Conservation (phyloP, 2,888 invertebrate species). For the Noctua janthina region DNA sequence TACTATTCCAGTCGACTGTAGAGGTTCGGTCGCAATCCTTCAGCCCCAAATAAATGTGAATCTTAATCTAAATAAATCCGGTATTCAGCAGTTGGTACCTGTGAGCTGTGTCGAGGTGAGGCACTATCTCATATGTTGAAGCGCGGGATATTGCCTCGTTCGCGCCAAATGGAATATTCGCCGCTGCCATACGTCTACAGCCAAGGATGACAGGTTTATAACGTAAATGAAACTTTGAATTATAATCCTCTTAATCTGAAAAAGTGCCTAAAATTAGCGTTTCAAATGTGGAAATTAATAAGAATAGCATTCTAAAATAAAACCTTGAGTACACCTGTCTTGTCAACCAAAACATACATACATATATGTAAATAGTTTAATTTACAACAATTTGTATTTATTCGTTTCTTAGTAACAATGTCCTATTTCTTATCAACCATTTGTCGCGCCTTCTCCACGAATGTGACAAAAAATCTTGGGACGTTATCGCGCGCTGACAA, state of each 20-base stretch:
- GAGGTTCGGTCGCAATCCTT: background rate
- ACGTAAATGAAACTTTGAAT: background rate
- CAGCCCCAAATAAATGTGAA: slow-evolving; percentile 32
- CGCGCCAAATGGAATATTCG: slow-evolving; percentile 38
- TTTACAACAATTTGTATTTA: too few relatives aligned
- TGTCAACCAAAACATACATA: background rate
- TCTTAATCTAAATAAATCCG: slow-evolving; percentile 36
- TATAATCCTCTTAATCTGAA: background rate
- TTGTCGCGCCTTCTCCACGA: background rate
- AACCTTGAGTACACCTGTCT: background rate
- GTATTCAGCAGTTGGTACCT: slow-evolving; percentile 21
- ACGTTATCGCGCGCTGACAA: background rate
- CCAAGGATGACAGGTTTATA: slow-evolving; percentile 25
- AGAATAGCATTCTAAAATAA: background rate
- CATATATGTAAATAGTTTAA: too few relatives aligned
- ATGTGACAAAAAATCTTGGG: slow-evolving; percentile 1
- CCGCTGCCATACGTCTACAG: background rate
- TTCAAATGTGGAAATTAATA: background rate
- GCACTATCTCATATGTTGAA: slow-evolving; percentile 17
- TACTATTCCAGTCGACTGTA: background rate
- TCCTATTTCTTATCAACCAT: background rate
- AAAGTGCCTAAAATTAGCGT: background rate
- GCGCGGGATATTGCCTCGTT: slow-evolving; percentile 37
- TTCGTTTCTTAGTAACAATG: background rate
- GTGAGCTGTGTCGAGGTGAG: background rate